These are phyloP conservation scores for Chrysocyon brachyurus DNA, from an alignment of 2,797 vertebrate species.

Conservation along the genomic window DNA sequence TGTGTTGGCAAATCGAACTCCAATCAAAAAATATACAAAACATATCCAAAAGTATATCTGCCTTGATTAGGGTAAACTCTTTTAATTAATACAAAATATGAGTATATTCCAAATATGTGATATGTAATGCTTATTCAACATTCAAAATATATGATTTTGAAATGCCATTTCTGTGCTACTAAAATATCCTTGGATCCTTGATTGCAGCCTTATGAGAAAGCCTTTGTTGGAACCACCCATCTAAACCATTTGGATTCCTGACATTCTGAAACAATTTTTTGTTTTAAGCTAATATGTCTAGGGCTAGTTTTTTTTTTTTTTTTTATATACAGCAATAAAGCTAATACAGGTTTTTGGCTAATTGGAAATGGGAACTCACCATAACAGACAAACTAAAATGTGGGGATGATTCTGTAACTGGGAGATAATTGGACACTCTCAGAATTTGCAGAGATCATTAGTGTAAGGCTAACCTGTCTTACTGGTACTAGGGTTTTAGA, in stretches of 20 bases:
- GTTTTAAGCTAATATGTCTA: background rate
- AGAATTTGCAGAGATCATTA: background rate
- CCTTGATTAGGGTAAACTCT: background rate
- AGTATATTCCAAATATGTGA: background rate
- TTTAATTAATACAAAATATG: background rate
- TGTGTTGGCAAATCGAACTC: too few relatives aligned
- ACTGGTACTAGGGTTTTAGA: background rate
- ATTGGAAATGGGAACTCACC: background rate
- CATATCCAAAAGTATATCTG: background rate
- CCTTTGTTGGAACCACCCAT: background rate
- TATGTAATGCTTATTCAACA: background rate
- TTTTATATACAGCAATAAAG: background rate
- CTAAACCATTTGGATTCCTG: background rate
- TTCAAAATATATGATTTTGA: background rate
- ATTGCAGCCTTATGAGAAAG: background rate
- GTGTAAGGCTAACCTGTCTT: background rate
- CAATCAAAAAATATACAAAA: too few relatives aligned
- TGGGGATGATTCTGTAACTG: background rate
- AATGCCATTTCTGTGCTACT: background rate
- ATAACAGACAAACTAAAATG: background rate
- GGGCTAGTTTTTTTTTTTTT: background rate
- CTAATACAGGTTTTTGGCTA: background rate
- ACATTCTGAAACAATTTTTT: background rate
- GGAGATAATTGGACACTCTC: background rate
- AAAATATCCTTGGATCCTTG: background rate